Evolutionary conservation across 2,113 vertebrate genomes (phyloP).

Genomic region (Mesoclemmys tuberculata): DNA sequence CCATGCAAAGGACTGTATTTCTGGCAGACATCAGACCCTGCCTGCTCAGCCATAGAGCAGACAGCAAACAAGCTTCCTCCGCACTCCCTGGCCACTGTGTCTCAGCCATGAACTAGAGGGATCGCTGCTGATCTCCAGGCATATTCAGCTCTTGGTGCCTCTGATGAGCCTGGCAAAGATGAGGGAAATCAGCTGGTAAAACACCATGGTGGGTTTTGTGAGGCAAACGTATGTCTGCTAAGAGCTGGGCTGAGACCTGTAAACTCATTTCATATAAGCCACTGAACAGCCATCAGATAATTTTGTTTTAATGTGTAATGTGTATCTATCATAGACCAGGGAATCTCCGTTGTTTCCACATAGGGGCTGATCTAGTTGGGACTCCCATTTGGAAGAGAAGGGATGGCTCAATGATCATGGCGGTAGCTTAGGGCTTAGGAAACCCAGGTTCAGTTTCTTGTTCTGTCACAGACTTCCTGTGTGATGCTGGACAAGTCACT

Average conservation of each 20-base stretch:
- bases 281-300: background rate
- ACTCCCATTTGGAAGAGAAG: background rate
- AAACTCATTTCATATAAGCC: accelerated
- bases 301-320: background rate
- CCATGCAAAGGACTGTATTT: background rate
- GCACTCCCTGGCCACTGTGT: accelerated
- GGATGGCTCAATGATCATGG: background rate
- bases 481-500: background rate
- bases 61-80: background rate
- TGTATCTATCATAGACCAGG: background rate
- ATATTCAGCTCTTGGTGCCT: background rate
- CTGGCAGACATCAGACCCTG: background rate
- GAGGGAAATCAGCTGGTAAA: background rate
- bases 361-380: background rate
- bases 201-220: background rate
- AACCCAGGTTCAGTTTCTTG: background rate
- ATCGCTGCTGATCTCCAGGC: background rate
- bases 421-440: background rate
- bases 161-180: background rate
- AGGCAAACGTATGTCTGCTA: accelerated
- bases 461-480: background rate
- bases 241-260: background rate
- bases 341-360: background rate
- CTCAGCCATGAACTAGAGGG: background rate
- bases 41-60: background rate